Conservation (phyloP, 2,113 vertebrate species). For the Brachyistius frenatus region DNA sequence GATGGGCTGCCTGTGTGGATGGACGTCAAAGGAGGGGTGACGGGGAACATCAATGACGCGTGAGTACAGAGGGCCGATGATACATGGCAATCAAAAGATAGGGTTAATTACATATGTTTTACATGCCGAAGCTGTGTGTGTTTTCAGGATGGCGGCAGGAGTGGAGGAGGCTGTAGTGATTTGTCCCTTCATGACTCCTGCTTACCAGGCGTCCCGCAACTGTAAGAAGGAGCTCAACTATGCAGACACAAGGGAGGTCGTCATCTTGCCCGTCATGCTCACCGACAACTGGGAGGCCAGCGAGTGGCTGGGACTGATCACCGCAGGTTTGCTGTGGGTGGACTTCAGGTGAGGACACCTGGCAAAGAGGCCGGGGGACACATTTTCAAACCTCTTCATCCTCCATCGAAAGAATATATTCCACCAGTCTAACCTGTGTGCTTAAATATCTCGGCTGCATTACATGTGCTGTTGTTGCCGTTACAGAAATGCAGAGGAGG, state of each 20-base stretch:
- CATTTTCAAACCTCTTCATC: too few species aligned
- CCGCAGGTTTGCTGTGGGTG: conserved; percentile 66
- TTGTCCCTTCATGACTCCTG: conserved; percentile 69
- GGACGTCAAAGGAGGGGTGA: conserved; percentile 73
- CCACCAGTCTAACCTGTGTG: too few species aligned
- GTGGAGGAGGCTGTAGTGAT: conserved; percentile 70
- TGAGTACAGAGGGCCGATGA: conserved; percentile 35
- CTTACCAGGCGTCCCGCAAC: conserved; percentile 71
- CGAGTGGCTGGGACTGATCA: conserved; percentile 76
- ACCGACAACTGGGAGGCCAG: conserved; percentile 72
- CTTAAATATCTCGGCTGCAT: too few species aligned
- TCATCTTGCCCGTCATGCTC: conserved; percentile 67
- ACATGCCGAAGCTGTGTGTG: neutral
- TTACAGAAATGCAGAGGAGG: conserved; percentile 50
- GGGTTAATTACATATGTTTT: too few species aligned
- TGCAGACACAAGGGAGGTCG: conserved; percentile 56
- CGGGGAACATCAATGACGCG: conserved; percentile 69
- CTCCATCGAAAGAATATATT: too few species aligned
- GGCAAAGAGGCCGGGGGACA: neutral
- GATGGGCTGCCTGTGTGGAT: conserved; percentile 72
- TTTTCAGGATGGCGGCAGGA: conserved; percentile 67
- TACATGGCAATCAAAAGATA: too few species aligned
- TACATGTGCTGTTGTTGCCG: too few species aligned
- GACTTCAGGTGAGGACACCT: conserved; percentile 68
- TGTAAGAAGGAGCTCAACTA: conserved; percentile 77